Percentiles rank a stretch among this genome's conserved stretches.
Conservation (phyloP, 2,797 vertebrate species). For the Scolopax rusticola region DNA sequence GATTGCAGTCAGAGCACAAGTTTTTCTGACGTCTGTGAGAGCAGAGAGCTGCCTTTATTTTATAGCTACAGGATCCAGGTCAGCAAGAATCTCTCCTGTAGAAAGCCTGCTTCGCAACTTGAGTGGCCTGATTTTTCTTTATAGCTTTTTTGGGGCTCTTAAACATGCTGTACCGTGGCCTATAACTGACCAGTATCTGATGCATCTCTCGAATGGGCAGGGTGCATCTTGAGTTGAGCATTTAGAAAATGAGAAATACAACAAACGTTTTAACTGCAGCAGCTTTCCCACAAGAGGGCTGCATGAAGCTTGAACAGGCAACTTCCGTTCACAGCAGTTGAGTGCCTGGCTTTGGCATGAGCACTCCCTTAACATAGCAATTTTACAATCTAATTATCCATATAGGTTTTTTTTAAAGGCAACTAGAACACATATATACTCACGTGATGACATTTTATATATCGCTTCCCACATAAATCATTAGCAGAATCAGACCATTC, state of each 20-base stretch:
- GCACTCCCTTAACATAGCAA: neutral
- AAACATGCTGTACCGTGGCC: neutral
- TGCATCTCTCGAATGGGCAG: neutral
- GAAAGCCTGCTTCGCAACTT: neutral
- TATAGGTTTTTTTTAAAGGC: neutral
- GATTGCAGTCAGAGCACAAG: neutral
- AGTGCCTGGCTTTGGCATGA: neutral
- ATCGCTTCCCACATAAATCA: neutral
- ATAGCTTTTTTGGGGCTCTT: neutral
- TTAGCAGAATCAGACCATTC: neutral
- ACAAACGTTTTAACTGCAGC: neutral
- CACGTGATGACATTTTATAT: neutral
- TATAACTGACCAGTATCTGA: neutral
- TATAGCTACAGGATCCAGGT: slow-evolving; percentile 10
- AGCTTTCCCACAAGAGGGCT: neutral
- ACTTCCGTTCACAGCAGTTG: neutral
- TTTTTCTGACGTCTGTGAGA: neutral
- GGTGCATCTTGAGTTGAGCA: neutral
- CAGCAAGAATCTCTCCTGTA: neutral
- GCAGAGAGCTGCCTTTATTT: neutral
- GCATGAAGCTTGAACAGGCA: neutral
- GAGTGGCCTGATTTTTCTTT: neutral
- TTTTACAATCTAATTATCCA: neutral
- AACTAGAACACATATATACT: neutral
- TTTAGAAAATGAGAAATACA: neutral